Conservation (phyloP, 2,888 invertebrate species). For the Andrena minutula region DNA sequence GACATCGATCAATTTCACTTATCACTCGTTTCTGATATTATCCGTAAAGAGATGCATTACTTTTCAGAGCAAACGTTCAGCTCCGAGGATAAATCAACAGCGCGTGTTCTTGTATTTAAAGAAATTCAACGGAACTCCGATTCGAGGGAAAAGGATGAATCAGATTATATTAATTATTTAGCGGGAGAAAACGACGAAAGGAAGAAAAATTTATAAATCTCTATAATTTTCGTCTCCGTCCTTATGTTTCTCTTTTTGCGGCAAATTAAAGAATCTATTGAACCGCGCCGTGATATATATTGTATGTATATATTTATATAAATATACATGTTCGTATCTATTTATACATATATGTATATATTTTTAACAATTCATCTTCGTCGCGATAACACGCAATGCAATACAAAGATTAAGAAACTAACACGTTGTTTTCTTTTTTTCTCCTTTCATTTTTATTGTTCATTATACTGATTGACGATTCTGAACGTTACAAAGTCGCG, state of each 20-base stretch:
- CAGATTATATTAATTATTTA: not conserved
- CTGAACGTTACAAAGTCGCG: not conserved
- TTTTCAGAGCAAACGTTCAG: constrained; percentile 6
- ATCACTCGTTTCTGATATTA: constrained; percentile 8
- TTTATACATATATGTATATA: constrained; percentile 45
- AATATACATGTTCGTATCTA: constrained; percentile 53
- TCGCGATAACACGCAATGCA: constrained; percentile 18
- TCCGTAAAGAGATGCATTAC: constrained; percentile 2
- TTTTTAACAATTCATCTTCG: constrained; percentile 35
- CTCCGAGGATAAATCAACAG: not conserved
- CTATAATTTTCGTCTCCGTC: constrained; percentile 17
- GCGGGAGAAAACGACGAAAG: not conserved
- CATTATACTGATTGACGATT: constrained; percentile 19
- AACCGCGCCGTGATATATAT: constrained; percentile 11
- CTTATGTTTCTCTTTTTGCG: not conserved
- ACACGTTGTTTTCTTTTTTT: not conserved
- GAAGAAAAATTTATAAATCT: constrained; percentile 6
- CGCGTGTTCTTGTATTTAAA: not conserved
- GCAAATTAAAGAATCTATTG: not conserved
- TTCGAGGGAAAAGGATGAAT: not conserved
- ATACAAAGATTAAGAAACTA: constrained; percentile 25
- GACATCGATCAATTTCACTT: constrained; percentile 11
- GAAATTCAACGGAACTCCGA: not conserved
- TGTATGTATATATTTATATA: constrained; percentile 49
- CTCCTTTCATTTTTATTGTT: constrained; percentile 15